Conservation (phyloP, 2,888 invertebrate species). For the Elegia similella region DNA sequence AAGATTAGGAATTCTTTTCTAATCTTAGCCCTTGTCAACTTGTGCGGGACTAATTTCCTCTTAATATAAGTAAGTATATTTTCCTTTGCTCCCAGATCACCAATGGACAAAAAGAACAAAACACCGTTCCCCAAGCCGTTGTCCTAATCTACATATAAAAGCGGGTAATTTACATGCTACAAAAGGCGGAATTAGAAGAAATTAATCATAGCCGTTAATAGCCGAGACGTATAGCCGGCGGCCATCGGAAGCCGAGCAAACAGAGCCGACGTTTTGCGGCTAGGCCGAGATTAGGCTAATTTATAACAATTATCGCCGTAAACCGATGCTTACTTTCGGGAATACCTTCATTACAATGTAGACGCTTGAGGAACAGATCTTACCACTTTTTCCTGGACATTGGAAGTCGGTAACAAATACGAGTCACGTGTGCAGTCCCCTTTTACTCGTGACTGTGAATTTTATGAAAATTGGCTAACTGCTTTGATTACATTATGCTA, state of each 20-base stretch:
- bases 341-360: constrained; percentile 63
- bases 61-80: too few species aligned
- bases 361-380: not conserved
- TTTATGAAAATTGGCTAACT: too few species aligned
- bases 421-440: too few species aligned
- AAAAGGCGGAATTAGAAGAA: not conserved
- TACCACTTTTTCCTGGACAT: too few species aligned
- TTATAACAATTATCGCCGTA: constrained; percentile 64
- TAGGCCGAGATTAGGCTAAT: constrained; percentile 46
- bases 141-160: constrained; percentile 9
- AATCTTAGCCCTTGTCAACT: too few species aligned
- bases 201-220: constrained; percentile 5
- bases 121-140: not conserved
- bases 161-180: not conserved
- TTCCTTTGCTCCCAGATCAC: too few species aligned
- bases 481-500: too few species aligned
- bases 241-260: constrained; percentile 15
- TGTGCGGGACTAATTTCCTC: too few species aligned
- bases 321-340: constrained; percentile 54
- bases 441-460: too few species aligned
- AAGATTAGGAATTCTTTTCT: too few species aligned
- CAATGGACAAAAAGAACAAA: not conserved
- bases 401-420: too few species aligned
- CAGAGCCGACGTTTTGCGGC: constrained; percentile 13
- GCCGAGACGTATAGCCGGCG: not conserved